A percentile compares a stretch with the other conserved stretches of the same genome.
Evolutionary conservation across 2,797 vertebrate genomes (phyloP).

Genomic region (Xenopus petersii): DNA sequence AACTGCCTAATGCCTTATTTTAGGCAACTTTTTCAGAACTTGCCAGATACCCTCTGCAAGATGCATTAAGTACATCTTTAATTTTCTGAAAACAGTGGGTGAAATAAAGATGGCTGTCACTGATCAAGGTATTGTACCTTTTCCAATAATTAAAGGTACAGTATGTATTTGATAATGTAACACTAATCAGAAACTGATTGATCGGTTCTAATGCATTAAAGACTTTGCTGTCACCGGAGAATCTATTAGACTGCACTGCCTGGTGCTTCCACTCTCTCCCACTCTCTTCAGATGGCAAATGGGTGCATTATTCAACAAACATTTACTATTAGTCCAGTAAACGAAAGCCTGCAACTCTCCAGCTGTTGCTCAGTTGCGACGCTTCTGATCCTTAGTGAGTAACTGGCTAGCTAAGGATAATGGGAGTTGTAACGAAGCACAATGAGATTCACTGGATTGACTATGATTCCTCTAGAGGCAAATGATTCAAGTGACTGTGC

Average conservation of each 20-base stretch:
- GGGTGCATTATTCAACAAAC: neutral
- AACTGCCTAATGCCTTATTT: neutral
- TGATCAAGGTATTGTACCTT: no score
- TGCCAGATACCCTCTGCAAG: neutral
- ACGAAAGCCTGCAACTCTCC: neutral
- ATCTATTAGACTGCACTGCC: neutral
- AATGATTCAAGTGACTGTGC: neutral
- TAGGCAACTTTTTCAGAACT: neutral
- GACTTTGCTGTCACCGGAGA: neutral
- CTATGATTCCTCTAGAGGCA: neutral
- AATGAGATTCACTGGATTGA: neutral
- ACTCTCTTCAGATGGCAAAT: no score
- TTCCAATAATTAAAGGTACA: no score
- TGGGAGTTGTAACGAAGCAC: neutral
- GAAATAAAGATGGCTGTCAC: no score
- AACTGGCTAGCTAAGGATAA: neutral
- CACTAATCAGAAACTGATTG: neutral
- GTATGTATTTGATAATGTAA: neutral
- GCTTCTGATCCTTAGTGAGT: neutral
- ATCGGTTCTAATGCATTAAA: neutral
- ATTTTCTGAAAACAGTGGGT: no score
- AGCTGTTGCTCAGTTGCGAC: neutral
- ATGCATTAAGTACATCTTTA: no score
- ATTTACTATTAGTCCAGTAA: neutral
- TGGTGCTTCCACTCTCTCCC: neutral